These are phyloP conservation scores for Labeo catla DNA, from an alignment of 2,113 vertebrate species.

Conservation along the genomic window DNA sequence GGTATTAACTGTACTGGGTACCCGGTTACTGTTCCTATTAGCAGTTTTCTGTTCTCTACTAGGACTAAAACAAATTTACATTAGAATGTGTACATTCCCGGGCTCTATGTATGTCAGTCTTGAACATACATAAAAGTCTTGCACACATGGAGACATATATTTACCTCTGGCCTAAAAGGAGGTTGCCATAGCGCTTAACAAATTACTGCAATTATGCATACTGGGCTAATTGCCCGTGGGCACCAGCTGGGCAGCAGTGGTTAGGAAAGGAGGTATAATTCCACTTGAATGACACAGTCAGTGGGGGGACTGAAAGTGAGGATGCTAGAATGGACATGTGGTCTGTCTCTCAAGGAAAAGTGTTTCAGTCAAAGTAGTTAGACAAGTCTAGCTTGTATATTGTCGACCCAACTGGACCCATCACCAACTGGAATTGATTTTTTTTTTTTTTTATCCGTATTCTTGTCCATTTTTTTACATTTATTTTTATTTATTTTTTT, in stretches of 20 bases:
- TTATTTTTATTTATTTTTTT: too few species aligned
- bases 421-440: slow-evolving; percentile 46
- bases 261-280: slow-evolving; percentile 79
- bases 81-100: slow-evolving; percentile 89
- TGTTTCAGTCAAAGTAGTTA: neutral
- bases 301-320: slow-evolving; percentile 79
- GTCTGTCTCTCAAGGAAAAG: neutral
- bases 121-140: slow-evolving; percentile 88
- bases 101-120: slow-evolving; percentile 75
- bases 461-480: too few species aligned
- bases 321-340: slow-evolving; percentile 13
- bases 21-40: slow-evolving; percentile 84
- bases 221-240: slow-evolving; percentile 87
- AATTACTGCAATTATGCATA: slow-evolving; percentile 89
- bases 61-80: slow-evolving; percentile 91
- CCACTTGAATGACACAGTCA: slow-evolving; percentile 90
- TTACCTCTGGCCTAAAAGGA: slow-evolving; percentile 88
- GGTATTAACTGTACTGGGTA: slow-evolving; percentile 86
- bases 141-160: slow-evolving; percentile 89
- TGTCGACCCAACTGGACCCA: neutral
- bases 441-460: too few species aligned
- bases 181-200: slow-evolving; percentile 94
- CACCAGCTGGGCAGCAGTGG: slow-evolving; percentile 76
- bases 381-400: neutral
- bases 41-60: slow-evolving; percentile 87